Base-by-base conservation (phyloP, 1,140 invertebrate species). In the Drosophila micromelanica region DNA sequence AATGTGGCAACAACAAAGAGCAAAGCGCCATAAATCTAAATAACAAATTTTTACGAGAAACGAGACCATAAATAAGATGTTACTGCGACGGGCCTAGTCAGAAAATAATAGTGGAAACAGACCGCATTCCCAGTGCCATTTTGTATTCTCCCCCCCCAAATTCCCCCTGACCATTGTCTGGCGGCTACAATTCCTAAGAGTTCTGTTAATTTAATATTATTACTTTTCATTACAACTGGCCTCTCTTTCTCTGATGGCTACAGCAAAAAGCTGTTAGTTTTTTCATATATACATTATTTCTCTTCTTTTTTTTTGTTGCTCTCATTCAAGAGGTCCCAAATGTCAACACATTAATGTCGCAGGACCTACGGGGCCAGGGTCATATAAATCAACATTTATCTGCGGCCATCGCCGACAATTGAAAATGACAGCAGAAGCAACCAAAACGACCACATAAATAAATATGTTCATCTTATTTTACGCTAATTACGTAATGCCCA, bases 181-280 rank as follows among this genome's bases (percentile, higher is more conserved):
- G 57, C 56, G 54, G 57, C 84, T 68, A 76, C 84, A 89, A 89
- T 82, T 86, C 82, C 80, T 78, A 57, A 79, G 82, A 89, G 82
- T 79, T 89, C 78, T 87, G 84, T 87, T 87, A 87, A 87, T 87
- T 87, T 87, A 87, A 87, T 87, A 87, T 87, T 87, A 87, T 87
- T 87, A 87, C 78, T 87, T 87, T 87, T 87, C 82, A 87, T 87
- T 87, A 87, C 84, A 86, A 86, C 43, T 64, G 43, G 38, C 35
- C 69, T 37, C 13, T 71, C 49, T 27, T 11, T 62, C 30, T 49
- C 27, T 62, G 20, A 60, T 73, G 51, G 20, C 42, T 57, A 67
- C 64, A 69, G 57, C 51, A 17, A 69, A 70, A 73, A 51, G 65
- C 57, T 71, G 72, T 74, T 74, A 74, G 72, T 74, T 73, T 62